These are phyloP conservation scores for Triops longicaudatus DNA, from an alignment of 1,140 invertebrate species.

Conservation along the genomic window DNA sequence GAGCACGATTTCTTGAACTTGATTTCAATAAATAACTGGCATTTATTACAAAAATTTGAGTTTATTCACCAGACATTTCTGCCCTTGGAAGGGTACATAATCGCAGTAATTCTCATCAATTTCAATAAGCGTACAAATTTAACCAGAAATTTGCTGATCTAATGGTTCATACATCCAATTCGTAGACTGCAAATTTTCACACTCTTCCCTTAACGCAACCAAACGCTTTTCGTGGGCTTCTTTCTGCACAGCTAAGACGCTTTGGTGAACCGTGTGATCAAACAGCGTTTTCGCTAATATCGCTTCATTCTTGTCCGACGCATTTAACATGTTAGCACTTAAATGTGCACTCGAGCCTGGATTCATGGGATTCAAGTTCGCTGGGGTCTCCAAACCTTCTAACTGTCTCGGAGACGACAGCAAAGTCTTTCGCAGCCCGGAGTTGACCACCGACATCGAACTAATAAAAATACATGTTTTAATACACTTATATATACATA, in stretches of 20 bases:
- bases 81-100: too few relatives aligned
- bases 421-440: neutral
- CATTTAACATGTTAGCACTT: neutral
- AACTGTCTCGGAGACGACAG: conserved; percentile 5
- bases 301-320: neutral
- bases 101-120: too few relatives aligned
- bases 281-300: neutral
- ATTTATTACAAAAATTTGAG: too few relatives aligned
- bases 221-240: neutral
- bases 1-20: too few relatives aligned
- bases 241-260: neutral
- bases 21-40: too few relatives aligned
- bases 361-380: neutral
- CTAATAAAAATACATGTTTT: neutral
- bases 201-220: neutral
- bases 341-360: neutral
- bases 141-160: neutral
- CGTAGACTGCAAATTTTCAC: neutral
- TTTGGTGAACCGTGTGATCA: neutral
- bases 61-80: too few relatives aligned
- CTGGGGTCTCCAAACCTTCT: neutral
- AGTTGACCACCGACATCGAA: neutral
- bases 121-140: neutral
- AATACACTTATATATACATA: neutral
- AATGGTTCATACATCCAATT: neutral